These are phyloP conservation scores for Papilio protenor DNA, from an alignment of 2,888 invertebrate species.

Conservation along the genomic window DNA sequence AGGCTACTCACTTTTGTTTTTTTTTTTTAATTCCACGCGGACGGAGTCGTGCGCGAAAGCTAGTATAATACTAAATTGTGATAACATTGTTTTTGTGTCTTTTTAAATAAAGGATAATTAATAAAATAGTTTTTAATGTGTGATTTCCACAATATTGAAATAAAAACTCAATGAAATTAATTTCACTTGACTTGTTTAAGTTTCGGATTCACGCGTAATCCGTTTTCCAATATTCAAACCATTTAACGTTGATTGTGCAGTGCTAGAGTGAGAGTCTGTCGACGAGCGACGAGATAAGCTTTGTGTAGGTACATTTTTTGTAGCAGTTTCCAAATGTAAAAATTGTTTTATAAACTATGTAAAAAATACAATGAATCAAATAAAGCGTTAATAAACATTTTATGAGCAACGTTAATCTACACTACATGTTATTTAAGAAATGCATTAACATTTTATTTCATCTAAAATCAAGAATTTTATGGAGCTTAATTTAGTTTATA, in stretches of 20 bases:
- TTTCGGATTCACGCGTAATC: background rate
- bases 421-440: background rate
- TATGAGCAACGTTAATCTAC: too few relatives aligned
- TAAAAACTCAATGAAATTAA: background rate
- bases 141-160: too few relatives aligned
- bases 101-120: too few relatives aligned
- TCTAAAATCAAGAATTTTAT: background rate
- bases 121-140: too few relatives aligned
- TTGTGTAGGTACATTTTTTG: background rate
- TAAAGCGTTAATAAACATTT: too few relatives aligned
- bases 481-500: background rate
- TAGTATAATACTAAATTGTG: too few relatives aligned
- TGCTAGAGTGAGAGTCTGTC: background rate
- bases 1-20: too few relatives aligned
- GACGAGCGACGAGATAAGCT: background rate
- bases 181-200: background rate
- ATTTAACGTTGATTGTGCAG: conserved; percentile 8
- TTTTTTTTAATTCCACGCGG: too few relatives aligned
- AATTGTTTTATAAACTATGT: too few relatives aligned
- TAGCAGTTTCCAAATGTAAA: background rate
- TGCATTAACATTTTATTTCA: background rate
- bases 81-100: too few relatives aligned
- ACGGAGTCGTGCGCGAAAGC: too few relatives aligned
- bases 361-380: too few relatives aligned
- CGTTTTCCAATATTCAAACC: conserved; percentile 18